A percentile compares a stretch with the other conserved stretches of the same genome.
Evolutionary conservation across 2,797 vertebrate species (phyloP).

Genomic region (Esox lucius): DNA sequence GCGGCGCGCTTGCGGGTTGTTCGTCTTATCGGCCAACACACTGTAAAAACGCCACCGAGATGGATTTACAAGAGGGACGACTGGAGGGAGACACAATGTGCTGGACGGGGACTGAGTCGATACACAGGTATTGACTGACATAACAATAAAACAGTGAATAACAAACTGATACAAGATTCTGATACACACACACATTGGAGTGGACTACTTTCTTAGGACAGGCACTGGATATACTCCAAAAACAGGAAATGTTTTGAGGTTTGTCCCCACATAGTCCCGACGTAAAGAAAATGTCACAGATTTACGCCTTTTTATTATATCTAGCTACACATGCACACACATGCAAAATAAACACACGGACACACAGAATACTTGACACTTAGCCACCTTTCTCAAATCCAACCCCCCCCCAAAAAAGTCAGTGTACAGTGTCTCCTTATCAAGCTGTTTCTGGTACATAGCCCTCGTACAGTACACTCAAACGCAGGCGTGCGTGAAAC

Average conservation of each 20-base stretch:
- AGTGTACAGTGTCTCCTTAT: constrained; percentile 69
- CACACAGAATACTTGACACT: constrained; percentile 40
- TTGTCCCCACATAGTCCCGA: neutral
- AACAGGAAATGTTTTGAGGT: neutral
- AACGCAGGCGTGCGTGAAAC: constrained; percentile 72
- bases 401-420: constrained; percentile 48
- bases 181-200: constrained; percentile 7
- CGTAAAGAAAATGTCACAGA: neutral
- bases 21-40: constrained; percentile 93
- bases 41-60: constrained; percentile 87
- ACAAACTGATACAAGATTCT: neutral
- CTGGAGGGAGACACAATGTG: constrained; percentile 46
- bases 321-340: constrained; percentile 6
- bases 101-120: constrained; percentile 39
- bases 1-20: constrained; percentile 77
- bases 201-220: neutral
- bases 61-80: constrained; percentile 78
- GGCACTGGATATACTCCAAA: neutral
- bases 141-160: neutral
- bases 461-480: constrained; percentile 67
- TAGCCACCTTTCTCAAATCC: constrained; percentile 44
- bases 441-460: constrained; percentile 61
- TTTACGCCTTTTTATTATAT: neutral
- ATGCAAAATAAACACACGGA: constrained; percentile 16
- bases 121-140: neutral